These are phyloP conservation scores for Lucinisca nassula DNA, from an alignment of 2,888 invertebrate genomes.

Conservation along the genomic window DNA sequence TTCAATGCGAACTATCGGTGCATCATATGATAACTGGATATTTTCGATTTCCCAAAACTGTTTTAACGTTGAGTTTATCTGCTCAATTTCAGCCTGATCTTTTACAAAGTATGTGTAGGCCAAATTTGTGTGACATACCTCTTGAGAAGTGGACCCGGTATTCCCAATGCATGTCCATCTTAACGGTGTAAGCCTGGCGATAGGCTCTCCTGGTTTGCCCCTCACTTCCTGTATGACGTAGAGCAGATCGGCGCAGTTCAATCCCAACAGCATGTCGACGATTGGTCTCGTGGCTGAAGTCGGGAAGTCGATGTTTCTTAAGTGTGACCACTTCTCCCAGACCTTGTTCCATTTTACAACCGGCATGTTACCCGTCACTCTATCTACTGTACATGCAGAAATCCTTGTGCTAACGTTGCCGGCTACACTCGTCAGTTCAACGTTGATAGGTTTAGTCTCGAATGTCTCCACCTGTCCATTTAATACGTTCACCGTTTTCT, in stretches of 20 bases:
- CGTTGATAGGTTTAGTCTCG: conserved; percentile 33
- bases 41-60: conserved; percentile 44
- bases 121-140: neutral
- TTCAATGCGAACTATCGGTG: neutral
- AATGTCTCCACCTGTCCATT: conserved; percentile 41
- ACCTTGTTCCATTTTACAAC: conserved; percentile 50
- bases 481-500: conserved; percentile 29
- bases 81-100: neutral
- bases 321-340: conserved; percentile 30
- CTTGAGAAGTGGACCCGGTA: neutral
- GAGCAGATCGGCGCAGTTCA: conserved; percentile 55
- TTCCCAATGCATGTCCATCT: conserved; percentile 64
- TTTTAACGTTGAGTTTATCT: conserved; percentile 11
- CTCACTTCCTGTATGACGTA: conserved; percentile 46
- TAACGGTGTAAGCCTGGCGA: conserved; percentile 57
- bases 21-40: neutral
- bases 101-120: neutral
- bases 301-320: conserved; percentile 59
- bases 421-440: conserved; percentile 36
- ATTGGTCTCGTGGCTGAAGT: neutral
- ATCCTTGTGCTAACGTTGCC: conserved; percentile 2
- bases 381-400: conserved; percentile 29
- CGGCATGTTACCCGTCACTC: conserved; percentile 52
- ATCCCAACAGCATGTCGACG: conserved; percentile 55
- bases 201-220: conserved; percentile 47